A percentile compares a stretch with the other conserved stretches of the same genome.
These are phyloP conservation scores for Malacoraja senta DNA, from an alignment of 2,797 vertebrate species.

Conservation along the genomic window DNA sequence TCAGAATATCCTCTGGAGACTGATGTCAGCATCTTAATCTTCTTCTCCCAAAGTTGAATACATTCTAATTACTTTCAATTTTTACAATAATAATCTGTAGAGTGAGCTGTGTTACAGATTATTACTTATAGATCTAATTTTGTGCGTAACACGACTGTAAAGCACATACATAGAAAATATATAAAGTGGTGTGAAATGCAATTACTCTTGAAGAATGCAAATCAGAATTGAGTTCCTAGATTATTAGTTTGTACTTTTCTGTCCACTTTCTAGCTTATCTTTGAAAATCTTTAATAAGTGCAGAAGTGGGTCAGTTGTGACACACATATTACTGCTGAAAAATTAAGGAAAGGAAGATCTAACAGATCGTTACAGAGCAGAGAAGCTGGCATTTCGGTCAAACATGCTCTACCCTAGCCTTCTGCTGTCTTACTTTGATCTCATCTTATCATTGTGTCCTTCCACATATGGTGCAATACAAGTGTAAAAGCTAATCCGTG, in stretches of 20 bases:
- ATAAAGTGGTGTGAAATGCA: neutral
- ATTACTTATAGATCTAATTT: neutral
- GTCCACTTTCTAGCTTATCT: neutral
- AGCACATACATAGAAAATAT: neutral
- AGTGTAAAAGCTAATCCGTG: too few species aligned
- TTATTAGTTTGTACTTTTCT: neutral
- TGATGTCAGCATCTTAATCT: neutral
- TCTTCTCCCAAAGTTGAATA: neutral
- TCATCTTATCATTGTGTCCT: neutral
- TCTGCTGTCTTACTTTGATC: neutral
- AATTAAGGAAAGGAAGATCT: neutral
- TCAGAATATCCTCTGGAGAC: neutral
- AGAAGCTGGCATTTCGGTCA: neutral
- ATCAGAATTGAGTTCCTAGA: neutral
- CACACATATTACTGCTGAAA: neutral
- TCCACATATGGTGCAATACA: too few species aligned
- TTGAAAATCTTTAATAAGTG: neutral
- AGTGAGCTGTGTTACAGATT: neutral
- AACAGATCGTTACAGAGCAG: neutral
- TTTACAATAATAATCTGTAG: neutral
- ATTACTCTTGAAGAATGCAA: neutral
- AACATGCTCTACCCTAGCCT: neutral
- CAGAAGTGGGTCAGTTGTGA: neutral
- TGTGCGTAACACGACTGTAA: neutral
- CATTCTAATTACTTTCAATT: neutral